phyloP scores from a whole-genome alignment of 2,113 vertebrate genomes.

The Ivindomyrus marchei region DNA sequence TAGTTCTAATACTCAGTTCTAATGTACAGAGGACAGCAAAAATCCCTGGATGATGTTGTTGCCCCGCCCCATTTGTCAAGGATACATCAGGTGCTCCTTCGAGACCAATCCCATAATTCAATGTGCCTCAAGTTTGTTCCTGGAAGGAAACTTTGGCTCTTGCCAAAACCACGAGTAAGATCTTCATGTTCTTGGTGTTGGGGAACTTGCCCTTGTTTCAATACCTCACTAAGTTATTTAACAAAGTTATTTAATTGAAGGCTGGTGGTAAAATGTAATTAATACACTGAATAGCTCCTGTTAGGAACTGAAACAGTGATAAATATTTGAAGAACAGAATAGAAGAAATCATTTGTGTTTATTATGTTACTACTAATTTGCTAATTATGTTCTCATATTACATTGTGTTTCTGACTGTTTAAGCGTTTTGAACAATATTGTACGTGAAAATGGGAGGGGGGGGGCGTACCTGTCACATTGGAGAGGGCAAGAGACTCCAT shows the following conservation, averaged over 20 bases:
- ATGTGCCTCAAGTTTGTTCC: neutral
- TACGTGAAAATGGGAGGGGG: neutral
- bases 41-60: neutral
- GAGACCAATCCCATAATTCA: neutral
- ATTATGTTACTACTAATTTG: neutral
- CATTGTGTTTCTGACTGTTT: neutral
- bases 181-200: neutral
- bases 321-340: neutral
- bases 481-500: constrained; percentile 90
- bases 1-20: neutral
- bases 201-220: neutral
- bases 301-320: neutral
- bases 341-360: neutral
- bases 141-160: neutral
- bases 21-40: neutral
- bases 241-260: neutral
- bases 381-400: neutral
- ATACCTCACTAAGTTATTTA: neutral
- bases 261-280: neutral
- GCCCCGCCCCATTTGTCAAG: neutral
- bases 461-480: constrained; percentile 76
- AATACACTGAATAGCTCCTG: too few relatives aligned
- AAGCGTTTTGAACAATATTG: neutral
- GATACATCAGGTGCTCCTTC: neutral
- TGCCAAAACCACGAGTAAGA: neutral